These are phyloP conservation scores for Amia ocellicauda DNA, from an alignment of 2,113 vertebrate genomes.

Conservation along the genomic window DNA sequence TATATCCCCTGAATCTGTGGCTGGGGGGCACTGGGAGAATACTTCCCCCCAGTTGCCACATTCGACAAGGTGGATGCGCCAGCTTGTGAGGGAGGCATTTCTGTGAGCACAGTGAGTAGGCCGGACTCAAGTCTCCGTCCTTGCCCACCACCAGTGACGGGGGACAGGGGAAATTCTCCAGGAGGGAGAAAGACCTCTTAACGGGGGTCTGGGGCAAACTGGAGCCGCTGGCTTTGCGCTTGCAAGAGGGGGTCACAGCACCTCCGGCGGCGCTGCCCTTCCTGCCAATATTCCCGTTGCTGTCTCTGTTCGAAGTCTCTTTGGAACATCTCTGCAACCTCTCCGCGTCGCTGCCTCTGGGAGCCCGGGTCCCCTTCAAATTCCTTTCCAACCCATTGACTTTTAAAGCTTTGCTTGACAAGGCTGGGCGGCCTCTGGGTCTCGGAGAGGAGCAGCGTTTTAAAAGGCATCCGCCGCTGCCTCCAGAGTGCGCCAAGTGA, in stretches of 20 bases:
- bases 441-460: constrained; percentile 24
- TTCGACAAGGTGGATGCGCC: constrained; percentile 65
- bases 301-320: constrained; percentile 17
- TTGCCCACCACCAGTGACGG: constrained; percentile 68
- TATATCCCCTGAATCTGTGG: constrained; percentile 63
- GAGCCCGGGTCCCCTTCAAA: constrained; percentile 41
- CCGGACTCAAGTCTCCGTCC: constrained; percentile 71
- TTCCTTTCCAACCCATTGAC: constrained; percentile 41
- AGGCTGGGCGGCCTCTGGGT: constrained; percentile 33
- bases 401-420: constrained; percentile 41
- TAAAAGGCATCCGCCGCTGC: constrained; percentile 1
- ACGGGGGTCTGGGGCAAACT: constrained; percentile 33
- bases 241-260: background rate
- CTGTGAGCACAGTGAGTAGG: constrained; percentile 61
- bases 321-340: constrained; percentile 25
- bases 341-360: constrained; percentile 33
- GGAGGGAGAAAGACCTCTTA: constrained; percentile 64
- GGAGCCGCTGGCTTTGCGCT: constrained; percentile 29
- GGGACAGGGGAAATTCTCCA: constrained; percentile 68
- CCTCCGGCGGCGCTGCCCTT: constrained; percentile 25
- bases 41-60: constrained; percentile 70
- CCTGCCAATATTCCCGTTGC: constrained; percentile 20
- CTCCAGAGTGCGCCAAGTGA: background rate
- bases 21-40: constrained; percentile 68
- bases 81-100: constrained; percentile 50